These are phyloP conservation scores for Cotesia typhae DNA, from an alignment of 1,140 invertebrate species.

Conservation along the genomic window DNA sequence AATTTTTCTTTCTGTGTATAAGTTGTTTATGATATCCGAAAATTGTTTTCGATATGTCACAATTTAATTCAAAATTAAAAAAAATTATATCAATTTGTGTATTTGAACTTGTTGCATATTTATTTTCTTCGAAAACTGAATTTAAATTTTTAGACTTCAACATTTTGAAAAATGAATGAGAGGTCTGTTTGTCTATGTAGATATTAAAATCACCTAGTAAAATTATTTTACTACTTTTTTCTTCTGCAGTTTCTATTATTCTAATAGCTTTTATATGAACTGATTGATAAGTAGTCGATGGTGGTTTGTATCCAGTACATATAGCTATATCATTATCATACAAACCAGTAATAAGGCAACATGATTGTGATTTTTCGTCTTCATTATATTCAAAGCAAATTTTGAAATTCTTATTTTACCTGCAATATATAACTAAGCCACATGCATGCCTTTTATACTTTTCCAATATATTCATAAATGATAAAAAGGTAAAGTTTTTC, in stretches of 20 bases:
- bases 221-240: conserved; percentile 14
- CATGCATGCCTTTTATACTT: too few relatives aligned
- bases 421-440: too few relatives aligned
- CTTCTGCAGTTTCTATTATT: not conserved
- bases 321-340: conserved; percentile 1
- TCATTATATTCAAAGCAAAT: conserved; percentile 8
- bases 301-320: conserved; percentile 33
- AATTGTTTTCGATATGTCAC: too few relatives aligned
- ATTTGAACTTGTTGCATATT: not conserved
- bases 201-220: conserved; percentile 35
- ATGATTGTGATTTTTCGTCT: conserved; percentile 26
- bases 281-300: conserved; percentile 14
- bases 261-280: conserved; percentile 8
- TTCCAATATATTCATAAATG: conserved; percentile 34
- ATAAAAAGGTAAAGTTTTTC: conserved; percentile 35
- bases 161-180: conserved; percentile 1
- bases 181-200: conserved; percentile 10
- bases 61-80: too few relatives aligned
- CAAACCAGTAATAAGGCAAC: conserved; percentile 23
- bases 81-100: conserved; percentile 5
- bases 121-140: conserved; percentile 16
- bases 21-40: too few relatives aligned
- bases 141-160: too few relatives aligned
- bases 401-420: conserved; percentile 6
- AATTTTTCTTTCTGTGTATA: too few relatives aligned